These are phyloP conservation scores for Xestoiulus laeticollis DNA, from an alignment of 2,888 invertebrate genomes.

Conservation along the genomic window DNA sequence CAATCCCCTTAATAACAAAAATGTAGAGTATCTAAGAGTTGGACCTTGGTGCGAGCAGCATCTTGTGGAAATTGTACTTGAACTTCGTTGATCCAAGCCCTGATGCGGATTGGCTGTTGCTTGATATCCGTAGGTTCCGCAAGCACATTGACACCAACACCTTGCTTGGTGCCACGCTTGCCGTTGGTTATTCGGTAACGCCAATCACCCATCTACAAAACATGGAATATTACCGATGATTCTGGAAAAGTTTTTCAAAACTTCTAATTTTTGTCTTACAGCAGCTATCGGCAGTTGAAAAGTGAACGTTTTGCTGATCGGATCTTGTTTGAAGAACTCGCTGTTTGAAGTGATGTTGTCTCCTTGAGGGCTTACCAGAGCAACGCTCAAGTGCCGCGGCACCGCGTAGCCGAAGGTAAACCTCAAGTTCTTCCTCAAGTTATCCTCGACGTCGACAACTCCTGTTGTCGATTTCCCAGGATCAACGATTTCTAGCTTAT, in stretches of 20 bases:
- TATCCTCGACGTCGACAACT: conserved; percentile 47
- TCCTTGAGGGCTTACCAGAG: conserved; percentile 30
- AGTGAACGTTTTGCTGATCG: conserved; percentile 44
- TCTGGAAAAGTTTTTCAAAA: background rate
- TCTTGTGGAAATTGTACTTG: conserved; percentile 57
- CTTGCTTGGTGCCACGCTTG: conserved; percentile 44
- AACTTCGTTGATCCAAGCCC: conserved; percentile 58
- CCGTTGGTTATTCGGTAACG: conserved; percentile 51
- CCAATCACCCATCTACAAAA: conserved; percentile 55
- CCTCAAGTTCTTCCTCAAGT: conserved; percentile 51
- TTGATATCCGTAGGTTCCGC: conserved; percentile 57
- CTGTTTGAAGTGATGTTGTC: background rate
- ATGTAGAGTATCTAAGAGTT: background rate
- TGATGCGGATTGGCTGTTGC: conserved; percentile 58
- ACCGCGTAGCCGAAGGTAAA: conserved; percentile 53
- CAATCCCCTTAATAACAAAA: too few species aligned
- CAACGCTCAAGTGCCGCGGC: background rate
- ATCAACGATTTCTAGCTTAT: conserved; percentile 42
- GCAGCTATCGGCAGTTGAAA: conserved; percentile 23
- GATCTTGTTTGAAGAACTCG: conserved; percentile 2
- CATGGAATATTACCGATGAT: background rate
- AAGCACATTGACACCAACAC: conserved; percentile 56
- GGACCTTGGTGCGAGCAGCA: conserved; percentile 55
- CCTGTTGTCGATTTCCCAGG: conserved; percentile 15
- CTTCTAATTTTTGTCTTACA: background rate